These are phyloP conservation scores for Caenorhabditis sp. DNA, from an alignment of 2,888 invertebrate species.

Conservation along the genomic window DNA sequence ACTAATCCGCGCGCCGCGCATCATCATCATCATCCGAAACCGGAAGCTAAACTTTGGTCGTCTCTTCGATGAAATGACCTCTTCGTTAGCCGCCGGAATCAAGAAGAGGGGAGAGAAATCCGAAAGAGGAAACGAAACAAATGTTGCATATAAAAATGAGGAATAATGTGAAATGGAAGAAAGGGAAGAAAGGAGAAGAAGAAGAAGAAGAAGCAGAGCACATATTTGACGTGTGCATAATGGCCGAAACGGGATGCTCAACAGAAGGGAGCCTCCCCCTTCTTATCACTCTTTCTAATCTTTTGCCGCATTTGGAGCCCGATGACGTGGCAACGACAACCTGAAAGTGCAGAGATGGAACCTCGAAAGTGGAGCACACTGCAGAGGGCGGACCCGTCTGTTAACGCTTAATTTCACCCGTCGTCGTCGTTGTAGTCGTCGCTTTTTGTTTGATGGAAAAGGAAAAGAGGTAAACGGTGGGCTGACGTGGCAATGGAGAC, in stretches of 20 bases:
- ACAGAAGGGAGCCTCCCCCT: not conserved
- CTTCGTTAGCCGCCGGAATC: constrained; percentile 15
- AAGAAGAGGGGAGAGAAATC: not conserved
- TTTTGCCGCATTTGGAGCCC: not conserved
- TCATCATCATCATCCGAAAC: constrained; percentile 20
- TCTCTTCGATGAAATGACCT: constrained; percentile 26
- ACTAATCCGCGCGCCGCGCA: constrained; percentile 40
- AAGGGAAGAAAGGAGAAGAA: constrained; percentile 2
- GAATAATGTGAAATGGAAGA: constrained; percentile 6
- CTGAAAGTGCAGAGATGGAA: constrained; percentile 6
- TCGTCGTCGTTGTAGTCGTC: not conserved
- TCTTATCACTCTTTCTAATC: constrained; percentile 10
- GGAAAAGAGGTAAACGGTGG: not conserved
- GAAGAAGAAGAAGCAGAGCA: constrained; percentile 17
- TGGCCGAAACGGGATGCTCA: constrained; percentile 9
- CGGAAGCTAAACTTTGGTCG: constrained; percentile 48
- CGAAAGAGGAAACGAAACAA: not conserved
- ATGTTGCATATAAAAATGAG: constrained; percentile 4
- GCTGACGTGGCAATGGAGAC: not conserved
- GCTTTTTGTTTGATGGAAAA: constrained; percentile 30
- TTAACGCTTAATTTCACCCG: constrained; percentile 46
- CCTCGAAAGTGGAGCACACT: constrained; percentile 6
- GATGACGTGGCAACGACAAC: not conserved
- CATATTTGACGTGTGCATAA: constrained; percentile 35
- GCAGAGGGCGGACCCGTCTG: constrained; percentile 14